Percentiles rank a stretch among this genome's conserved stretches.
Evolutionary conservation across 2,888 invertebrate genomes (phyloP).

Genomic region (Protophormia terraenovae): DNA sequence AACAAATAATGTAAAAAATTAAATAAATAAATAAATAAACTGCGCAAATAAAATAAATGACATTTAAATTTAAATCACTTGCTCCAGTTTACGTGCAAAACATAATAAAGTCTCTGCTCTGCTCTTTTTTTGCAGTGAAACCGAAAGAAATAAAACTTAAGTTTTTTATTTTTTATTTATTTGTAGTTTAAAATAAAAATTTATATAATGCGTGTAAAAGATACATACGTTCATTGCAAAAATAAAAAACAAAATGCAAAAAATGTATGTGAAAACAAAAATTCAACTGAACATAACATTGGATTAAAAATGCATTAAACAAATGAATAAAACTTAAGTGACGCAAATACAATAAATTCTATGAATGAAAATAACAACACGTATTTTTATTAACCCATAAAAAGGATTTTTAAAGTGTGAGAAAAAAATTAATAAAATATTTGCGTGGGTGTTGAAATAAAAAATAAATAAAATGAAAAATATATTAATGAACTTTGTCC

Average conservation of each 20-base stretch:
- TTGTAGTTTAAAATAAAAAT: constrained; percentile 12
- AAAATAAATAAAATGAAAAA: no score
- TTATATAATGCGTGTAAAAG: constrained; percentile 33
- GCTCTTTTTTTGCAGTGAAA: constrained; percentile 12
- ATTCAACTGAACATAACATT: constrained; percentile 34
- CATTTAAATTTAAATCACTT: constrained; percentile 62
- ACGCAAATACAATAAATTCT: constrained; percentile 21
- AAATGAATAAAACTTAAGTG: constrained; percentile 14
- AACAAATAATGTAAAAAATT: constrained; percentile 3
- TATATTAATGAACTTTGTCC: no score
- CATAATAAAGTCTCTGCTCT: constrained; percentile 32
- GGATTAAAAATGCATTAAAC: constrained; percentile 42
- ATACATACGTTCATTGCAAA: constrained; percentile 6
- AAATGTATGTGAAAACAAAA: neutral
- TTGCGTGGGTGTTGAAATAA: neutral
- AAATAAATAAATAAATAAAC: constrained; percentile 33
- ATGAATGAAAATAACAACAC: constrained; percentile 42
- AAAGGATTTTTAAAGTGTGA: no score
- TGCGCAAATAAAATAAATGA: constrained; percentile 52
- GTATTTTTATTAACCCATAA: constrained; percentile 11
- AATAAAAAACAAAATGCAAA: neutral
- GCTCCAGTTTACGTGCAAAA: constrained; percentile 59
- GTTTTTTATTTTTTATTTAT: neutral
- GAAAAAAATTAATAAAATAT: neutral
- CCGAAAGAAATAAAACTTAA: constrained; percentile 12